These are phyloP conservation scores for Sinella curviseta DNA, from an alignment of 1,140 invertebrate species.

Conservation along the genomic window DNA sequence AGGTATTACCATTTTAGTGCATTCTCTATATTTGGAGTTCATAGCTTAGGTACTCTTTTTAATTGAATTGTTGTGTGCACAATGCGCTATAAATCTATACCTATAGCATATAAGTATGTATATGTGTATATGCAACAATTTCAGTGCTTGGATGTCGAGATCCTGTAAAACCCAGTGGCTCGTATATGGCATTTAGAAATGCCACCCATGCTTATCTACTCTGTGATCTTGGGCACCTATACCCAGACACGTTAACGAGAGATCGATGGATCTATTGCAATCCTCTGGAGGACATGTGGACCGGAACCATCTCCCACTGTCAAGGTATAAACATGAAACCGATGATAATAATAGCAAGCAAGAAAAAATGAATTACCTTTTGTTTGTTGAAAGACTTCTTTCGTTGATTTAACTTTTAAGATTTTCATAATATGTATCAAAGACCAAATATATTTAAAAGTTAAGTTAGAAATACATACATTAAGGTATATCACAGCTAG, in stretches of 20 bases:
- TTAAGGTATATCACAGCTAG: no score
- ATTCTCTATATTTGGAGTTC: no score
- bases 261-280: constrained; percentile 44
- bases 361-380: background rate
- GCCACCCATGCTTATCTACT: constrained; percentile 43
- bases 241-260: constrained; percentile 41
- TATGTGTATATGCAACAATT: no score
- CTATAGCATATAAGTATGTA: no score
- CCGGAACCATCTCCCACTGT: constrained; percentile 26
- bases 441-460: no score
- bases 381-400: background rate
- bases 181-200: constrained; percentile 46
- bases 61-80: no score
- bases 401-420: no score
- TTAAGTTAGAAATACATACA: no score
- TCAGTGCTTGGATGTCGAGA: constrained; percentile 44
- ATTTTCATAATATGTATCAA: background rate
- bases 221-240: constrained; percentile 41
- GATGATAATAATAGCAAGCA: background rate
- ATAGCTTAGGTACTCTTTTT: no score
- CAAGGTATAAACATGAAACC: constrained; percentile 32
- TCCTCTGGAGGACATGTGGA: constrained; percentile 40
- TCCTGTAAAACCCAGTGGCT: constrained; percentile 31
- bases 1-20: no score
- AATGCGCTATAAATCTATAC: no score